A percentile compares a stretch with the other conserved stretches of the same genome.
Evolutionary conservation across 2,888 invertebrate genomes (phyloP).

Genomic region (Melieria picta): DNA sequence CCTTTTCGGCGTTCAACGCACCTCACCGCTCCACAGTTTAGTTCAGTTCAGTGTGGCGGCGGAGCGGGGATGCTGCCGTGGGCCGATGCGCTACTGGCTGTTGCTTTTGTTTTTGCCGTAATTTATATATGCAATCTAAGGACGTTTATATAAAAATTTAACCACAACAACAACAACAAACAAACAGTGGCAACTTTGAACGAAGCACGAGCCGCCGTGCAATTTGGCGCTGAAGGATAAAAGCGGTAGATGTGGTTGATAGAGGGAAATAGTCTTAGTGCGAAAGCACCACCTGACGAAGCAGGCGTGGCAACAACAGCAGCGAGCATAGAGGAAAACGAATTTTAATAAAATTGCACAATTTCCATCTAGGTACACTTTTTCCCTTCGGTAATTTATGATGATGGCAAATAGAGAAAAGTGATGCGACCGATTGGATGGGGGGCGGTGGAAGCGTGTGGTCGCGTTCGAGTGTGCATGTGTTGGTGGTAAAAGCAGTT

Average conservation of each 20-base stretch:
- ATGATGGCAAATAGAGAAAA: neutral
- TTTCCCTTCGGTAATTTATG: constrained; percentile 10
- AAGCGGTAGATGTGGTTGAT: neutral
- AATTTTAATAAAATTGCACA: constrained; percentile 28
- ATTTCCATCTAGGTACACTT: constrained; percentile 14
- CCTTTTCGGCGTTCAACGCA: too few species aligned
- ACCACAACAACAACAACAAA: neutral
- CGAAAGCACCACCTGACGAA: neutral
- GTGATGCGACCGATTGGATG: neutral
- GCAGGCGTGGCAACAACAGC: constrained; percentile 2
- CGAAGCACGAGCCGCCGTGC: neutral
- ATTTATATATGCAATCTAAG: too few species aligned
- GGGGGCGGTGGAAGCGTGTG: neutral
- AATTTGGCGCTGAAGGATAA: neutral
- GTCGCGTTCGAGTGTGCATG: too few species aligned
- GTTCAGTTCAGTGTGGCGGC: too few species aligned
- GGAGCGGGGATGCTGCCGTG: too few species aligned
- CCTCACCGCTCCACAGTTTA: too few species aligned
- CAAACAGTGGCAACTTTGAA: neutral
- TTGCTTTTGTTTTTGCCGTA: too few species aligned
- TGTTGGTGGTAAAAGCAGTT: neutral
- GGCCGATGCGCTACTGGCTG: too few species aligned
- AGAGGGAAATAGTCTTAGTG: neutral
- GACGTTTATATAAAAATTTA: neutral
- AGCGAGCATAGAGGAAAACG: neutral